phyloP scores from a whole-genome alignment of 1,140 invertebrate genomes.

The Pseudomyrmex sp. region DNA sequence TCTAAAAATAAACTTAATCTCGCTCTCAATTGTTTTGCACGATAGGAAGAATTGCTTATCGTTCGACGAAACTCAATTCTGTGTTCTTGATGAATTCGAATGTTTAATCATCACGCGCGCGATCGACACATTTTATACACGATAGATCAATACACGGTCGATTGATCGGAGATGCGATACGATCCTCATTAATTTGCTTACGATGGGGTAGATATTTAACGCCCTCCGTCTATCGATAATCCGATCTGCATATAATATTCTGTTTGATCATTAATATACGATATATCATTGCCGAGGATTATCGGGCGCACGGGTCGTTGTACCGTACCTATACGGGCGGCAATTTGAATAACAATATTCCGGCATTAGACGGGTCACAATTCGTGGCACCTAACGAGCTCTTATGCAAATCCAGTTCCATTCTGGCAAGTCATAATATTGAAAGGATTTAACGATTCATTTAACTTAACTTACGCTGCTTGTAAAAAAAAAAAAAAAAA shows the following conservation, averaged over 20 bases:
- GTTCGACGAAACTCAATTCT: slow-evolving; percentile 34
- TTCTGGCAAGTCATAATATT: slow-evolving; percentile 75
- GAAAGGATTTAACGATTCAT: slow-evolving; percentile 76
- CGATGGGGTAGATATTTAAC: slow-evolving; percentile 58
- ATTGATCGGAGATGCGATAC: slow-evolving; percentile 42
- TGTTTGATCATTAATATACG: slow-evolving; percentile 76
- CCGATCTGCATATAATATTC: slow-evolving; percentile 75
- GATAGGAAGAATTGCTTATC: not conserved
- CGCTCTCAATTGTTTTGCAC: slow-evolving; percentile 56
- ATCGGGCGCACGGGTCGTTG: slow-evolving; percentile 57
- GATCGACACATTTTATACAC: slow-evolving; percentile 36
- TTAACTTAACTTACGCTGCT: slow-evolving; percentile 65
- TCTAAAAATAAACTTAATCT: slow-evolving; percentile 27
- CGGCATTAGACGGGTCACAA: slow-evolving; percentile 70
- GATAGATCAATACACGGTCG: slow-evolving; percentile 24
- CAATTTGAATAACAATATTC: slow-evolving; percentile 82
- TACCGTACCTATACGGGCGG: slow-evolving; percentile 52
- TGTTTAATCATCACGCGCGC: slow-evolving; percentile 49
- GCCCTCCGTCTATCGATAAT: slow-evolving; percentile 70
- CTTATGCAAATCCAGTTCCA: slow-evolving; percentile 72
- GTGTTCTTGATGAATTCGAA: slow-evolving; percentile 55
- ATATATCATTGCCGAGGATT: slow-evolving; percentile 78
- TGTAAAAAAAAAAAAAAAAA: not conserved
- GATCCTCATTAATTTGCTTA: slow-evolving; percentile 67
- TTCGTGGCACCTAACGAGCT: slow-evolving; percentile 69